phyloP scores from a whole-genome alignment of 2,113 vertebrate genomes.

The Lanius ludovicianus region DNA sequence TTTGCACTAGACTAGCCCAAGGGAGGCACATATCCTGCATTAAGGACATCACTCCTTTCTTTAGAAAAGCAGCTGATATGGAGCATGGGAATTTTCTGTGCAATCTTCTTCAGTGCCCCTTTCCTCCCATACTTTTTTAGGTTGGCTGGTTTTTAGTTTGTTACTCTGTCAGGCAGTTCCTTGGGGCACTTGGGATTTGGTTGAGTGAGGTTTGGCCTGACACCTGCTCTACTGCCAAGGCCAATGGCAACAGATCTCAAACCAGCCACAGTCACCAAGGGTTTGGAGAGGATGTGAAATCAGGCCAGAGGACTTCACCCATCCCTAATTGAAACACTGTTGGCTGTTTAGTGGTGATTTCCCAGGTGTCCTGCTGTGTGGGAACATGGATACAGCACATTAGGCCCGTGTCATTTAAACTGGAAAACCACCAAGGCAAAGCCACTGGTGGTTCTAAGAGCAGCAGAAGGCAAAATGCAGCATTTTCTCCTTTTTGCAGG shows the following conservation, averaged over 20 bases:
- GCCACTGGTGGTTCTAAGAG: not conserved
- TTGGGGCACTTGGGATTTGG: not conserved
- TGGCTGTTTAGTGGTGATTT: not conserved
- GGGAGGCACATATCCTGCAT: slow-evolving; percentile 37
- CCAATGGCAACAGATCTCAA: not conserved
- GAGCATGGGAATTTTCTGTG: not conserved
- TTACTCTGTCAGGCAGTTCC: not conserved
- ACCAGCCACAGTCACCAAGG: not conserved
- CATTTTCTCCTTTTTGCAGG: not conserved
- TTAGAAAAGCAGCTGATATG: not conserved
- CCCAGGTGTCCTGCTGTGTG: not conserved
- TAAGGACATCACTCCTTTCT: slow-evolving; percentile 29
- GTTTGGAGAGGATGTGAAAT: not conserved
- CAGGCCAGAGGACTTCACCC: not conserved
- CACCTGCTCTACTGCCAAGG: not conserved
- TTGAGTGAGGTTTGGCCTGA: not conserved
- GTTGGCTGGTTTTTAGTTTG: not conserved
- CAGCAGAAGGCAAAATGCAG: not conserved
- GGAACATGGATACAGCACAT: not conserved
- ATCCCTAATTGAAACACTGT: not conserved
- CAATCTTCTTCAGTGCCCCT: not conserved
- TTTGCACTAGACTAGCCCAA: slow-evolving; percentile 44
- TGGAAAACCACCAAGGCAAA: not conserved
- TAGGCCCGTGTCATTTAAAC: not conserved
- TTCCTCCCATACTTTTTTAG: not conserved